phyloP scores from a whole-genome alignment of 2,797 vertebrate genomes.

The Mus caroli region DNA sequence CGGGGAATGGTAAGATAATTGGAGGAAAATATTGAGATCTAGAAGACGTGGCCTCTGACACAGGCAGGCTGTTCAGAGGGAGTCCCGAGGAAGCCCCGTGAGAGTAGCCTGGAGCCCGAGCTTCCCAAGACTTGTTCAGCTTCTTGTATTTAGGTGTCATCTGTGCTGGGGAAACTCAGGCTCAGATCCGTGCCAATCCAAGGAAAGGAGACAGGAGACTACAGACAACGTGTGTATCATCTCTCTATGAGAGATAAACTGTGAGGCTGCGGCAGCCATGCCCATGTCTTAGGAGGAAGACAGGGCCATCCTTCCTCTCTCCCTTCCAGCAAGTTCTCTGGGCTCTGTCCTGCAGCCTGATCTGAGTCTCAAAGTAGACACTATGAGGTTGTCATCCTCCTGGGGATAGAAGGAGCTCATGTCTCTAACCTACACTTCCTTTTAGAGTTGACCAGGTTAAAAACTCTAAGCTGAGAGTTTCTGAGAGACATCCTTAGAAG shows the following conservation, averaged over 20 bases:
- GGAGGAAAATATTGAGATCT: background rate
- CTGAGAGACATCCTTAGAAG: background rate
- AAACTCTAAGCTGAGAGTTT: background rate
- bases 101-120: background rate
- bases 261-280: background rate
- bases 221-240: rapidly evolving
- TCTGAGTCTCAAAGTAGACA: background rate
- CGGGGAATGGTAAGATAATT: background rate
- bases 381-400: background rate
- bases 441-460: background rate
- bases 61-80: background rate
- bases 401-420: background rate
- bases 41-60: background rate
- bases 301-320: too few species aligned
- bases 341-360: background rate
- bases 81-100: background rate
- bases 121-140: background rate
- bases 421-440: background rate
- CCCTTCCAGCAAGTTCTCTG: background rate
- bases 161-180: background rate
- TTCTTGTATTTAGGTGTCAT: background rate
- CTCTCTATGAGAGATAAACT: background rate
- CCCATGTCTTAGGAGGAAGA: background rate
- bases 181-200: rapidly evolving
- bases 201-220: background rate